phyloP scores from a whole-genome alignment of 1,140 invertebrate species.

The Teleogryllus occipitalis region DNA sequence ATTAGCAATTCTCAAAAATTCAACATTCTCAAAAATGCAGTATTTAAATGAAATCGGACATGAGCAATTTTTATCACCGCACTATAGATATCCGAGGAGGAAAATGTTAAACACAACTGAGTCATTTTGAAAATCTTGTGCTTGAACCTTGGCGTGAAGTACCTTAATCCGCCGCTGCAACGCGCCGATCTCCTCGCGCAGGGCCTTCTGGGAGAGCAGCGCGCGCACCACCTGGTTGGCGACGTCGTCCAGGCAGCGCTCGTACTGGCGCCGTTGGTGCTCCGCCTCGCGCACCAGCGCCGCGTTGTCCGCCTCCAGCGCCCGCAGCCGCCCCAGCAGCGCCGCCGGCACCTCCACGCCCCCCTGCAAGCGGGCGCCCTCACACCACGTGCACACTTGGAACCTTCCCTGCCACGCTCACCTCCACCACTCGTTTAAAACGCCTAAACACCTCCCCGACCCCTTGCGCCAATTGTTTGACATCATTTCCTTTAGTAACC shows the following conservation, averaged over 20 bases:
- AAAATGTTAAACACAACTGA: too few species aligned
- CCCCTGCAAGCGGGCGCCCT: constrained; percentile 27
- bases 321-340: constrained; percentile 51
- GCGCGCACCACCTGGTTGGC: constrained; percentile 73
- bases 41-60: too few species aligned
- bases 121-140: too few species aligned
- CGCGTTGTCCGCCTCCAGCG: constrained; percentile 53
- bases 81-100: too few species aligned
- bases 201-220: constrained; percentile 69
- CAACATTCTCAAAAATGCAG: too few species aligned
- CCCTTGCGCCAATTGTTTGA: too few species aligned
- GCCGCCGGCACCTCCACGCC: constrained; percentile 42
- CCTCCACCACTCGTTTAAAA: too few species aligned
- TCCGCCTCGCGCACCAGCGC: constrained; percentile 50
- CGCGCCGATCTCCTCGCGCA: constrained; percentile 56
- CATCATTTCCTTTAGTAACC: too few species aligned
- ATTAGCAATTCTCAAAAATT: too few species aligned
- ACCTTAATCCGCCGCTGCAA: constrained; percentile 49
- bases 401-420: background rate
- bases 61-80: too few species aligned
- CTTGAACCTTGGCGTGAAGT: background rate
- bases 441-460: too few species aligned
- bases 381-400: background rate
- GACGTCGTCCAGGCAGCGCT: constrained; percentile 67
- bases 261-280: constrained; percentile 56